Percentiles rank a stretch among this genome's conserved stretches.
Evolutionary conservation across 2,797 vertebrate genomes (phyloP).

Genomic region (Okamejei kenojei): DNA sequence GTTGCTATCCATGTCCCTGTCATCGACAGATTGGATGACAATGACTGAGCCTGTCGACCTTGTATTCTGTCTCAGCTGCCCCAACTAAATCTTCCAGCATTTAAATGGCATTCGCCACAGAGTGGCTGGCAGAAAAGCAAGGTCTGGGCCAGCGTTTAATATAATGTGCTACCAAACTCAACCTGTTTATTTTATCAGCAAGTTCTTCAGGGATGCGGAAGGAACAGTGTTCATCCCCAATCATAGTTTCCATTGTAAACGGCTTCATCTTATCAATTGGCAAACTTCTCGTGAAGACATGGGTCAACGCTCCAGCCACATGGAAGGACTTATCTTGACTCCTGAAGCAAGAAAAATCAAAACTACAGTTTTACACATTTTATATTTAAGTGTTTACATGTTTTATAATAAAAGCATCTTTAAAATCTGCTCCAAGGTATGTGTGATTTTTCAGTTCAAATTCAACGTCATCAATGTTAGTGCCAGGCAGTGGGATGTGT

Average conservation of each 20-base stretch:
- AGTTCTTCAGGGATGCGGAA: slow-evolving; percentile 70
- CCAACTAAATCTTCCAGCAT: no score
- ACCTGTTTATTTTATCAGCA: slow-evolving; percentile 77
- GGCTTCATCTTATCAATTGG: slow-evolving; percentile 51
- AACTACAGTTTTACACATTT: background rate
- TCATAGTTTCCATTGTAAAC: slow-evolving; percentile 52
- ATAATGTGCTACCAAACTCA: slow-evolving; percentile 34
- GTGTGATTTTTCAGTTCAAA: background rate
- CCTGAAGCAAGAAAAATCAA: slow-evolving; percentile 54
- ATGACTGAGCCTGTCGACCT: no score
- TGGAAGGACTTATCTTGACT: slow-evolving; percentile 89
- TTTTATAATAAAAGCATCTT: background rate
- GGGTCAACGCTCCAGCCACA: slow-evolving; percentile 73
- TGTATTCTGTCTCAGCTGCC: no score
- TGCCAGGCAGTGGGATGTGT: no score
- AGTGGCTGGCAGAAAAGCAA: no score
- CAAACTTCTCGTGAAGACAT: slow-evolving; percentile 73
- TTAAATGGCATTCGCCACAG: no score
- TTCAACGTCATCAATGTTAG: background rate
- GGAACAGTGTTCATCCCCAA: slow-evolving; percentile 57
- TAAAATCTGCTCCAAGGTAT: background rate
- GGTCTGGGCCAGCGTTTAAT: no score
- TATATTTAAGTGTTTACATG: background rate
- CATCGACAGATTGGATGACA: no score
- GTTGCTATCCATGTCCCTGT: no score